phyloP scores from a whole-genome alignment of 2,888 invertebrate genomes.

The Tachina lurida region DNA sequence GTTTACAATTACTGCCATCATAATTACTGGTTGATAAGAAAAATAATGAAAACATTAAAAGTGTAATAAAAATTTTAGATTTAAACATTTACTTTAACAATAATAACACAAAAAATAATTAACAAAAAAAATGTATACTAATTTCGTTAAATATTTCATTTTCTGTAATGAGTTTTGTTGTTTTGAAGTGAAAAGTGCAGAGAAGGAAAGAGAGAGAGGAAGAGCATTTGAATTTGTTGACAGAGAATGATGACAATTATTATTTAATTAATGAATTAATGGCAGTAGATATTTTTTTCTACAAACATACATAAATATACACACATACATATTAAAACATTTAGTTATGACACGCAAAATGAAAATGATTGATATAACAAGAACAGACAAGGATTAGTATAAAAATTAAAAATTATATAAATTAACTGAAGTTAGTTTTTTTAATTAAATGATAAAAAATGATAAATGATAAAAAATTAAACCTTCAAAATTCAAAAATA shows the following conservation, averaged over 20 bases:
- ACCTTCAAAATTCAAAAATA: conserved; percentile 61
- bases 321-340: conserved; percentile 57
- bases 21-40: not conserved
- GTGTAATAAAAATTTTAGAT: conserved; percentile 48
- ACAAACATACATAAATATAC: not conserved
- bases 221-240: conserved; percentile 20
- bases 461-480: conserved; percentile 26
- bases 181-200: conserved; percentile 43
- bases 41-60: conserved; percentile 36
- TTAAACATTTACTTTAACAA: conserved; percentile 42
- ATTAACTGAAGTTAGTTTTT: conserved; percentile 26
- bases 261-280: conserved; percentile 62
- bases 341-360: conserved; percentile 39
- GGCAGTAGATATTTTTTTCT: conserved; percentile 75
- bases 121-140: conserved; percentile 5
- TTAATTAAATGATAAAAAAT: conserved; percentile 30
- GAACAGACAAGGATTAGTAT: conserved; percentile 4
- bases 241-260: conserved; percentile 32
- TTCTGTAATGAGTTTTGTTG: conserved; percentile 68
- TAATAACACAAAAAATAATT: conserved; percentile 2
- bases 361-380: not conserved
- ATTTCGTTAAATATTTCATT: conserved; percentile 81
- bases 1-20: conserved; percentile 14
- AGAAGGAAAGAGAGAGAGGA: not conserved
- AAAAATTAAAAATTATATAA: conserved; percentile 4